These are phyloP conservation scores for Bothrops jararaca DNA, from an alignment of 2,113 vertebrate species.

Conservation along the genomic window DNA sequence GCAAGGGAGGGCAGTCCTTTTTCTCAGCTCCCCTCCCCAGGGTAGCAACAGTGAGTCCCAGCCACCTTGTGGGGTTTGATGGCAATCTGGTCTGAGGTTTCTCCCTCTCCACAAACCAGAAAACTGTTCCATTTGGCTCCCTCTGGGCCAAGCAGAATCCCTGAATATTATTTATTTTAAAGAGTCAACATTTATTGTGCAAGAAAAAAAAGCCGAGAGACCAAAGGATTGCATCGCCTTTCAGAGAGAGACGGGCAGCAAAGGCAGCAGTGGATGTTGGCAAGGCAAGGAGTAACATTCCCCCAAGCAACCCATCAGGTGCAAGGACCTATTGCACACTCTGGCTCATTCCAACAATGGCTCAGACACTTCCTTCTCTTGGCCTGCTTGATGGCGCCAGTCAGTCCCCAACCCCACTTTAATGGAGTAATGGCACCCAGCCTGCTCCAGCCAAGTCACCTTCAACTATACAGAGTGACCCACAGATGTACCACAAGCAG, in stretches of 20 bases:
- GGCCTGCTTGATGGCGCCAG: neutral
- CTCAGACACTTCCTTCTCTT: neutral
- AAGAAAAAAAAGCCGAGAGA: slow-evolving; percentile 21
- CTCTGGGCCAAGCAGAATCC: slow-evolving; percentile 45
- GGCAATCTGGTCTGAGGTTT: too few species aligned
- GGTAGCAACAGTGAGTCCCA: neutral
- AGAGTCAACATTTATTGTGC: slow-evolving; percentile 63
- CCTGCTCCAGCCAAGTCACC: neutral
- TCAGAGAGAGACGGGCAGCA: neutral
- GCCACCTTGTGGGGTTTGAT: too few species aligned
- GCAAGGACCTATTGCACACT: neutral
- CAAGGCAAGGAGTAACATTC: neutral
- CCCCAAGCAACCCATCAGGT: neutral
- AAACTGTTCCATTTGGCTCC: neutral
- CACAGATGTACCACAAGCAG: neutral
- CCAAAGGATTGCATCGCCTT: neutral
- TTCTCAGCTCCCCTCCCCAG: neutral
- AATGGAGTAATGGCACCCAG: neutral
- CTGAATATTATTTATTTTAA: slow-evolving; percentile 47
- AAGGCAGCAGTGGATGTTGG: slow-evolving; percentile 9
- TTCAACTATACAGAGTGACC: neutral
- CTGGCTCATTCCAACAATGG: neutral
- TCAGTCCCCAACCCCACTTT: neutral
- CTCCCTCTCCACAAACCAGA: neutral
- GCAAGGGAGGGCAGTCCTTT: neutral